These are phyloP conservation scores for Capricornis sumatraensis DNA, from an alignment of 2,113 vertebrate genomes.

Conservation along the genomic window DNA sequence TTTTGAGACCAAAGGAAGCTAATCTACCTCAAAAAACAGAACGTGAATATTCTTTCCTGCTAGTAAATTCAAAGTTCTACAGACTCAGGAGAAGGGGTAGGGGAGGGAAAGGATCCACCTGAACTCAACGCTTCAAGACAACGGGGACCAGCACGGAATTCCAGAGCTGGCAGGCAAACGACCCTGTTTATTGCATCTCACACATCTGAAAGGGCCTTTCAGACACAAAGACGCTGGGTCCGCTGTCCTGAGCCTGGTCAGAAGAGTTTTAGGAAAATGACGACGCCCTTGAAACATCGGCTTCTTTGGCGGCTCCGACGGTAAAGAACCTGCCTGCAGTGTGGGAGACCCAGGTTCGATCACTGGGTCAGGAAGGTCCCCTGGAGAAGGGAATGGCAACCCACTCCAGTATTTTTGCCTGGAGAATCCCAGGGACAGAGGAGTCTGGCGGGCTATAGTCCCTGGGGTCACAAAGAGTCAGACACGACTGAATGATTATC, in stretches of 20 bases:
- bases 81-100: background rate
- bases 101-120: background rate
- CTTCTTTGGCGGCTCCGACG: accelerated
- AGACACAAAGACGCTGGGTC: background rate
- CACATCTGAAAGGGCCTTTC: background rate
- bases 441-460: background rate
- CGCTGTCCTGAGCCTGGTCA: slow-evolving; percentile 42
- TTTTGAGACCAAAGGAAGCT: background rate
- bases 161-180: background rate
- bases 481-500: background rate
- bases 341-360: background rate
- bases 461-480: background rate
- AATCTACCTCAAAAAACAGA: background rate
- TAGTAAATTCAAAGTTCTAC: background rate
- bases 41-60: background rate
- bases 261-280: slow-evolving; percentile 63
- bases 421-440: background rate
- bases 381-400: background rate
- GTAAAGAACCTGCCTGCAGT: background rate
- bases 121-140: background rate
- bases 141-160: background rate
- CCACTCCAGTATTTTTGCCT: background rate
- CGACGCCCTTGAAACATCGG: background rate
- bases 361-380: background rate
- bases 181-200: background rate